Evolutionary conservation across 1,140 invertebrate species (phyloP).

Genomic region (Meloidogyne exigua): DNA sequence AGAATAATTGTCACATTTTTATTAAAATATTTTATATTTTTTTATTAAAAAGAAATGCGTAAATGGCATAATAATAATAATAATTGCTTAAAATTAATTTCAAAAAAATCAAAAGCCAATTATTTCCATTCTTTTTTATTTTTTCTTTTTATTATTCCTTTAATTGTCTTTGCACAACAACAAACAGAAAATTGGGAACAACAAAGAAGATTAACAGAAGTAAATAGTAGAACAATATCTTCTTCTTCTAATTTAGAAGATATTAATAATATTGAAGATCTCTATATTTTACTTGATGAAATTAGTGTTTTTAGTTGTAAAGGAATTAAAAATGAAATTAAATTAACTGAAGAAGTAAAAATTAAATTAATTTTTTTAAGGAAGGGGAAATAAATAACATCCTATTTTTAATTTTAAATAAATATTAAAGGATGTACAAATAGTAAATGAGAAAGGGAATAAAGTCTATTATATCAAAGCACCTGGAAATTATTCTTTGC

Average conservation of each 20-base stretch:
- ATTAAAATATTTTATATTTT: too few species aligned
- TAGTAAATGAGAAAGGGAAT: constrained; percentile 61
- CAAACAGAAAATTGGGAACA: constrained; percentile 4
- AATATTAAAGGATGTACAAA: constrained; percentile 47
- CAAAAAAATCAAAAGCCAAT: neutral
- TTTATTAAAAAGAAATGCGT: neutral
- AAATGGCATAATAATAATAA: neutral
- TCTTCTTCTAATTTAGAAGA: neutral
- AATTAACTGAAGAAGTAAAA: constrained; percentile 52
- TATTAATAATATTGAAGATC: neutral
- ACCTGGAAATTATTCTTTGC: constrained; percentile 59
- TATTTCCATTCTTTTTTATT: too few species aligned
- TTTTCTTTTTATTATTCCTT: neutral
- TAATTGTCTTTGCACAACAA: neutral
- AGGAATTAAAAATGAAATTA: constrained; percentile 62
- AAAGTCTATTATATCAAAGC: constrained; percentile 59
- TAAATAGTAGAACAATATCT: neutral
- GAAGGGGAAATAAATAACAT: too few species aligned
- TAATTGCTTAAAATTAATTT: neutral
- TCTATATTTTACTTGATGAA: constrained; percentile 1
- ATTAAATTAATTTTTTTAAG: neutral
- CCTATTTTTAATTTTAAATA: neutral
- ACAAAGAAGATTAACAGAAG: neutral
- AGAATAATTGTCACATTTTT: too few species aligned
- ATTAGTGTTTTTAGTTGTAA: constrained; percentile 5